phyloP scores from a whole-genome alignment of 2,888 invertebrate genomes.

The Dynastes hyllus region DNA sequence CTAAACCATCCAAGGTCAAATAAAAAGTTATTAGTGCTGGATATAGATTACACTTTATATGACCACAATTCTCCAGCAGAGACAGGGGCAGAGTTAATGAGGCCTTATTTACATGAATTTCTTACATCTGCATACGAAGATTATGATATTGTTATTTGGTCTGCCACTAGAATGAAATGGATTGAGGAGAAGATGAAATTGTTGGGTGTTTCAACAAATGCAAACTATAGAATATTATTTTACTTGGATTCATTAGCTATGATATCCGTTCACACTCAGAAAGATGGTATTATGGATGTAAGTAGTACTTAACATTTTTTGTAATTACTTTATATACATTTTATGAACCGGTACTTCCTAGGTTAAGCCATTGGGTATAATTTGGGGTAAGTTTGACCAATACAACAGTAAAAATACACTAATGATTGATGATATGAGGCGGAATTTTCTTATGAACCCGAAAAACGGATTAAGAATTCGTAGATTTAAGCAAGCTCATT shows the following conservation, averaged over 20 bases:
- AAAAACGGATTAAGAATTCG: constrained; percentile 92
- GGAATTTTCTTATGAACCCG: constrained; percentile 98
- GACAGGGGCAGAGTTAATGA: constrained; percentile 89
- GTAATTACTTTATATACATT: background rate
- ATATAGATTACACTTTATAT: constrained; percentile 97
- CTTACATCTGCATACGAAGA: constrained; percentile 88
- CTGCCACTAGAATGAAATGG: constrained; percentile 99
- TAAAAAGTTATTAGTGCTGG: constrained; percentile 93
- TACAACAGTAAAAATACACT: constrained; percentile 94
- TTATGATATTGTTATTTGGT: constrained; percentile 99
- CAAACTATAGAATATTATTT: constrained; percentile 93
- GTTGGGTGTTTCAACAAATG: constrained; percentile 87
- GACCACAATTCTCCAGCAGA: constrained; percentile 96
- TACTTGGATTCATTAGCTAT: constrained; percentile 94
- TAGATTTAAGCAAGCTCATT: constrained; percentile 92
- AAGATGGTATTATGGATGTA: constrained; percentile 94
- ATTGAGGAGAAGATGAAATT: constrained; percentile 97
- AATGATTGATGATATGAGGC: constrained; percentile 97
- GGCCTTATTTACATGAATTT: constrained; percentile 96
- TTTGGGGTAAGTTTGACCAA: constrained; percentile 96
- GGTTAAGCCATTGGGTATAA: constrained; percentile 96
- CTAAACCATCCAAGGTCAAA: constrained; percentile 87
- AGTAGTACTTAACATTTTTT: constrained; percentile 61
- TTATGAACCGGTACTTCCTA: constrained; percentile 64
- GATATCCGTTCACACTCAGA: constrained; percentile 94